Evolutionary conservation across 2,797 vertebrate genomes (phyloP), one percentile per base, ranked within the genome.

Genomic region (Chelon labrosus): DNA sequence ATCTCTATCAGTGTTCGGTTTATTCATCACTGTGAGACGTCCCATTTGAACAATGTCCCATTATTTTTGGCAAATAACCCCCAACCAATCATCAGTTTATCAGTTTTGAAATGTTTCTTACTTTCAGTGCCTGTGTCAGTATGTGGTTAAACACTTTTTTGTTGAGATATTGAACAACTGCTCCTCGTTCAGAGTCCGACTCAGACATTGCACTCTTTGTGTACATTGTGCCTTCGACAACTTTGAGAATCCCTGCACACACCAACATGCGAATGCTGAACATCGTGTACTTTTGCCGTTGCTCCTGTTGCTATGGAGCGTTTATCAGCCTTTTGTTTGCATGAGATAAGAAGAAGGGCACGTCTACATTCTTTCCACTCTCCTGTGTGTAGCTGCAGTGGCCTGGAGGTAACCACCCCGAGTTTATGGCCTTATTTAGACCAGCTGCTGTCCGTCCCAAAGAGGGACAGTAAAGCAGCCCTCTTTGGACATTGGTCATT

Each of bases 361-460:
- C 57, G 10, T 10, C 11, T 58, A 70, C 74, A 88, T 84, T 86
- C 73, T 77, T 86, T 84, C 80, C 83, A 75, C 69, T 76, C 56
- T 50, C 53, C 0, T 3, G 41, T 42, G 41, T 42, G 77, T 41
- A 22, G 55, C 31, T 44, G 52, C 17, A 51, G 38, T 1, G 46
- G 58, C 44, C 55, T 7, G 44, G 50, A 0, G 17, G 72, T 88
- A 82, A 88, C 89, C 84, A 87, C 56, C 13, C 12, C 25, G 57
- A 10, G 42, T 60, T 39, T 14, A 3, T 8, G 70, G 51, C 60
- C 51, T 7, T 55, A 68, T 79, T 83, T 77, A 58, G 82, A 80
- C 37, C 56, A n/a, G 58, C 68, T 73, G 69, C 69, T 63, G 47
- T 3, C 38, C 16, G 46, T n/a, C 71, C 75, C 59, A 22, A 51